Conservation (phyloP, 2,113 vertebrate species). For the Oceanites oceanicus region DNA sequence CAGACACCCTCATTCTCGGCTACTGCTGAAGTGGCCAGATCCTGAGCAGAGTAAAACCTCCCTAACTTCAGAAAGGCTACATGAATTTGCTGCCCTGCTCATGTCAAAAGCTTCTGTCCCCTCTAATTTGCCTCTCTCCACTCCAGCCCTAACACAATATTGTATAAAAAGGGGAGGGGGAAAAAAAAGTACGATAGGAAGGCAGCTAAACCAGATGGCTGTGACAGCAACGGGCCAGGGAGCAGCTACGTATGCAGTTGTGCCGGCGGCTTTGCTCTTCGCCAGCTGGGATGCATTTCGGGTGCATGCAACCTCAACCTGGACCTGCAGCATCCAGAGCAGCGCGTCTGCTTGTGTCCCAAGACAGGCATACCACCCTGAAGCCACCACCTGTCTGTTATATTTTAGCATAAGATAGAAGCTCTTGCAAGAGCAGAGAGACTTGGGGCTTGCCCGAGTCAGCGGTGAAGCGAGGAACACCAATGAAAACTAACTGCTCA, state of each 20-base stretch:
- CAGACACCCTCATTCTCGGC: neutral
- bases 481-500: conserved; percentile 17
- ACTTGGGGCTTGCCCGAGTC: neutral
- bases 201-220: conserved; percentile 14
- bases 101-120: neutral
- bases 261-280: neutral
- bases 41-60: neutral
- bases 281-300: neutral
- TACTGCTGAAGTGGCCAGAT: neutral
- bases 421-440: neutral
- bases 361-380: neutral
- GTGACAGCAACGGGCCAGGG: conserved; percentile 8
- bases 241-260: conserved; percentile 9
- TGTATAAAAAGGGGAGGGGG: neutral
- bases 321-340: neutral
- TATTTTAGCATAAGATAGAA: neutral
- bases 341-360: neutral
- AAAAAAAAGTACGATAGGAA: rapidly evolving
- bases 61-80: neutral
- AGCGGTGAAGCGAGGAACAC: neutral
- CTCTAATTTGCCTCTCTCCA: neutral
- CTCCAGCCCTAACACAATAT: neutral
- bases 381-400: neutral
- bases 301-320: neutral
- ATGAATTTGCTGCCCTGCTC: neutral